Conservation (phyloP, 2,888 invertebrate genomes). For the Nomada hirtipes region DNA sequence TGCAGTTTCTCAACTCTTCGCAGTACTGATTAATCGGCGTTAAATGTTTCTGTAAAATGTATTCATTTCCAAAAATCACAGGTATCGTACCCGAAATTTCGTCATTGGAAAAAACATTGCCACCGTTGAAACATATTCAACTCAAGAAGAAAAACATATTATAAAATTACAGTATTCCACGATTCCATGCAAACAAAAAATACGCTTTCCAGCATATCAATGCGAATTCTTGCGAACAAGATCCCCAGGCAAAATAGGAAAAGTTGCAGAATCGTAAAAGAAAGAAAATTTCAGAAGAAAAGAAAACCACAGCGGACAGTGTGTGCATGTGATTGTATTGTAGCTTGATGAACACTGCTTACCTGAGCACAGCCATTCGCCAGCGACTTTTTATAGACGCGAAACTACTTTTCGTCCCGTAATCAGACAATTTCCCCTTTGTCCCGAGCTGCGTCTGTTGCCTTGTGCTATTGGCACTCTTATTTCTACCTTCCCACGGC, state of each 20-base stretch:
- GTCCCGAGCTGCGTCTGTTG: slow-evolving; percentile 2
- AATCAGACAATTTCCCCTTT: slow-evolving; percentile 45
- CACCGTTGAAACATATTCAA: no score
- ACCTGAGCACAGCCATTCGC: slow-evolving; percentile 17
- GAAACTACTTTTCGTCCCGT: slow-evolving; percentile 12
- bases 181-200: no score
- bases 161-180: no score
- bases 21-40: no score
- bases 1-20: no score
- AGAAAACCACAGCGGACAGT: no score
- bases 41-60: no score
- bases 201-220: not conserved
- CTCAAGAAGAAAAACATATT: no score
- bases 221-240: no score
- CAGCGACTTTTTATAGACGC: slow-evolving; percentile 17
- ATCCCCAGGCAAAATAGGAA: not conserved
- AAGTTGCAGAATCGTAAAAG: slow-evolving; percentile 16
- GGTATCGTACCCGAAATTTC: no score
- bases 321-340: slow-evolving; percentile 21
- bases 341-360: slow-evolving; percentile 32
- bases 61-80: no score
- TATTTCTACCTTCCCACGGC: slow-evolving; percentile 12
- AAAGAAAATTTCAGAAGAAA: slow-evolving; percentile 35
- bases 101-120: no score
- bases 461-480: slow-evolving; percentile 44